A percentile compares a stretch with the other conserved stretches of the same genome.
Conservation (phyloP, 2,797 vertebrate genomes). For the Leontocebus nigricollis region DNA sequence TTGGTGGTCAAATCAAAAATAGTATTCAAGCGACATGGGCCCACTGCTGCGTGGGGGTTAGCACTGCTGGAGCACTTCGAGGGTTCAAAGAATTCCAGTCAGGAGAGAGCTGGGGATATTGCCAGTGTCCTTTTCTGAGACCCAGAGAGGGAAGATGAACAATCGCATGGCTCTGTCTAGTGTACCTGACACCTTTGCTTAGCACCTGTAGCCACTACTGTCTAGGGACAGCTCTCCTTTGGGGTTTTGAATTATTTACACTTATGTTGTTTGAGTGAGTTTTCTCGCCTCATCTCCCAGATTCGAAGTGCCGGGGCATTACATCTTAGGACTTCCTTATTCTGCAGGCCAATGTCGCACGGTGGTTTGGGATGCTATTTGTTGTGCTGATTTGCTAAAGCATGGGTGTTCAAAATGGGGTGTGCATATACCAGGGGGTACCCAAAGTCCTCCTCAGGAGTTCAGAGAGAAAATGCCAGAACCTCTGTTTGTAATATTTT, state of each 20-base stretch:
- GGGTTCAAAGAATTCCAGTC: slow-evolving; percentile 35
- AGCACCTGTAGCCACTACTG: slow-evolving; percentile 30
- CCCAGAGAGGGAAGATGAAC: background rate
- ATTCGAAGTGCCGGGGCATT: background rate
- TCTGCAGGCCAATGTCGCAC: background rate
- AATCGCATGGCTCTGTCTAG: background rate
- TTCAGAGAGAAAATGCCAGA: slow-evolving; percentile 12
- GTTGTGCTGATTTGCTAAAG: background rate
- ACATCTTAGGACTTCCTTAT: background rate
- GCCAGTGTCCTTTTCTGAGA: background rate
- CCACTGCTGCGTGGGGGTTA: background rate
- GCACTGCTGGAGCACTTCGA: background rate
- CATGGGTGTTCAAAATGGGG: background rate
- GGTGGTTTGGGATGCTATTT: background rate
- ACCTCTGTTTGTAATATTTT: background rate
- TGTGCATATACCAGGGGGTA: background rate
- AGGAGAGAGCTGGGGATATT: background rate
- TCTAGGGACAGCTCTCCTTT: background rate
- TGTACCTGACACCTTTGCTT: background rate
- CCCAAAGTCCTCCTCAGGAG: background rate
- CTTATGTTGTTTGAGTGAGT: background rate
- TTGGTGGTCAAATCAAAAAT: slow-evolving; percentile 60
- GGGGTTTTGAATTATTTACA: background rate
- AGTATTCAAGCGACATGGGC: slow-evolving; percentile 21
- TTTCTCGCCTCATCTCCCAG: background rate